Percentiles rank a stretch among this genome's conserved stretches.
Conservation (phyloP, 2,888 invertebrate genomes). For the Drosophila subsilvestris region DNA sequence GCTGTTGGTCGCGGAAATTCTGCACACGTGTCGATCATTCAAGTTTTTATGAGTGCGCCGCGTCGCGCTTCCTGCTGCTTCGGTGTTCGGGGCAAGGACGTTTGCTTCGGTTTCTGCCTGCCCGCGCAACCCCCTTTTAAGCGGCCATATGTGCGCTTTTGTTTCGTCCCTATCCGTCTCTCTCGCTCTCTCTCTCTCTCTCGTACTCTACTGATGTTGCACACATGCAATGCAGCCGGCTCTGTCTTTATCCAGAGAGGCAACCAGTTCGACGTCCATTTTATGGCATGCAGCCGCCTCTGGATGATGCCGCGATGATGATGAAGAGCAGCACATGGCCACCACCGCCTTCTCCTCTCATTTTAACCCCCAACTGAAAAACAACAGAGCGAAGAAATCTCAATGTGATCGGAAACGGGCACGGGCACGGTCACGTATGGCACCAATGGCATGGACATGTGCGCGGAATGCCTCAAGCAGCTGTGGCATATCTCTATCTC, state of each 20-base stretch:
- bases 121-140: constrained; percentile 24
- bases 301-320: constrained; percentile 29
- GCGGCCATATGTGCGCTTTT: constrained; percentile 38
- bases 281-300: constrained; percentile 55
- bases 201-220: constrained; percentile 30
- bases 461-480: constrained; percentile 68
- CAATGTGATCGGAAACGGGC: constrained; percentile 35
- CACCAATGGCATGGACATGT: constrained; percentile 58
- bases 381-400: constrained; percentile 33
- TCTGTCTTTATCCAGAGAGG: constrained; percentile 45
- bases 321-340: constrained; percentile 60
- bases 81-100: constrained; percentile 66
- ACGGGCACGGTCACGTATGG: constrained; percentile 9
- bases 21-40: constrained; percentile 72
- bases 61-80: constrained; percentile 63
- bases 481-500: constrained; percentile 65
- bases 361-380: constrained; percentile 60
- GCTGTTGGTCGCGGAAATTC: constrained; percentile 63
- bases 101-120: constrained; percentile 44
- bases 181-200: constrained; percentile 50
- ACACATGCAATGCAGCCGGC: constrained; percentile 72
- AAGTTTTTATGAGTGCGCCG: constrained; percentile 73
- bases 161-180: constrained; percentile 23
- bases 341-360: constrained; percentile 46
- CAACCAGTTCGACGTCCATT: constrained; percentile 75